phyloP scores from a whole-genome alignment of 2,888 invertebrate genomes.

The Holacanthella duospinosa region DNA sequence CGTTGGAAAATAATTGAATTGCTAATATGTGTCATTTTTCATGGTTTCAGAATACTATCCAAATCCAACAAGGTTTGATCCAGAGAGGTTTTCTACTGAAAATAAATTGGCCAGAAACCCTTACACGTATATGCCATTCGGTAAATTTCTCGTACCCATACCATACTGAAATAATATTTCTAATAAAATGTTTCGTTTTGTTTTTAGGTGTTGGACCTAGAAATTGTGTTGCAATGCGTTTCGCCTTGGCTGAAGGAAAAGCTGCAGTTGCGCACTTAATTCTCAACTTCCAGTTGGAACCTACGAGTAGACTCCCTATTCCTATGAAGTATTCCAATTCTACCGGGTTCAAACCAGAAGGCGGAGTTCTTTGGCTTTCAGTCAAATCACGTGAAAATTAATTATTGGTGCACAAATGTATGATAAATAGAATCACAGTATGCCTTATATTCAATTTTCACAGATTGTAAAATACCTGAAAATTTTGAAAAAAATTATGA shows the following conservation, averaged over 20 bases:
- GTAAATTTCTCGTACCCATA: no score
- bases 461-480: no score
- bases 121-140: conserved; percentile 25
- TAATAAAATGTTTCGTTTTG: not conserved
- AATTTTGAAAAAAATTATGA: no score
- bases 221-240: conserved; percentile 43
- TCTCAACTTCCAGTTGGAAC: conserved; percentile 44
- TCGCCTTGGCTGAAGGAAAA: conserved; percentile 48
- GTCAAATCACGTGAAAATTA: no score
- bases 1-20: no score
- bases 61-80: conserved; percentile 24
- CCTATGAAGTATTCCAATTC: no score
- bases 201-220: conserved; percentile 4
- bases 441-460: no score
- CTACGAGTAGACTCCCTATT: conserved; percentile 43
- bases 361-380: no score
- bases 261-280: conserved; percentile 45
- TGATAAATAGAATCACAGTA: no score
- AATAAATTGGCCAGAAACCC: conserved; percentile 23
- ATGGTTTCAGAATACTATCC: conserved; percentile 17
- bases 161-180: no score
- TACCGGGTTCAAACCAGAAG: not conserved
- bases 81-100: conserved; percentile 23
- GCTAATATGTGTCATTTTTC: no score
- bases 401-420: no score